Conservation (phyloP, 2,113 vertebrate genomes). For the Empidonax alnorum region DNA sequence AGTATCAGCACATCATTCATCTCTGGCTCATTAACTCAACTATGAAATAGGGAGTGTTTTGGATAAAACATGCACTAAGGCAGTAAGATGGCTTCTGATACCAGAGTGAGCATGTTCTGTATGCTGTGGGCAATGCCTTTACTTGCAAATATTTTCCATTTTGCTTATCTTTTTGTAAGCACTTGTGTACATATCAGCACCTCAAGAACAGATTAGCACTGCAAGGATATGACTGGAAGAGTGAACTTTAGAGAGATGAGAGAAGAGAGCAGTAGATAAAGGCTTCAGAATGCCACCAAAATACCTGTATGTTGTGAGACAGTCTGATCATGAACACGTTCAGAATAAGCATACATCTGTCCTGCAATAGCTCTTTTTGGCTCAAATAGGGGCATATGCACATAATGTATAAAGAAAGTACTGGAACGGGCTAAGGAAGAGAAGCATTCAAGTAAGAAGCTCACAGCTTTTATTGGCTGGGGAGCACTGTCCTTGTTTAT, state of each 20-base stretch:
- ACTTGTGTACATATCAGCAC: background rate
- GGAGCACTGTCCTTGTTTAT: background rate
- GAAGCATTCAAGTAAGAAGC: background rate
- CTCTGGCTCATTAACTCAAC: background rate
- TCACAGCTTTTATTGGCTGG: background rate
- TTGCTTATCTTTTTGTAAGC: background rate
- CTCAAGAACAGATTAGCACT: background rate
- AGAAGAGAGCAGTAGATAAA: background rate
- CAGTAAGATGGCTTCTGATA: background rate
- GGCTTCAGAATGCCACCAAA: background rate
- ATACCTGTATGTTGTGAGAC: background rate
- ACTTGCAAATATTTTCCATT: background rate
- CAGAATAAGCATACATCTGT: background rate
- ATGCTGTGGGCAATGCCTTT: background rate
- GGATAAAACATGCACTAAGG: background rate
- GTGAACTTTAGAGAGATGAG: background rate
- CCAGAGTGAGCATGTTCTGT: background rate
- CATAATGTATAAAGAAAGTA: background rate
- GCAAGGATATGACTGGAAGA: rapidly evolving
- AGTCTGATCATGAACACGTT: background rate
- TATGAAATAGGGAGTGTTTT: background rate
- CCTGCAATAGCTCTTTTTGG: background rate
- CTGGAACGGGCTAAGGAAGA: background rate
- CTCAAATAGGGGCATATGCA: background rate
- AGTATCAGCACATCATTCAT: background rate